Evolutionary conservation across 2,797 vertebrate genomes (phyloP).

Genomic region (Caiman crocodilus): DNA sequence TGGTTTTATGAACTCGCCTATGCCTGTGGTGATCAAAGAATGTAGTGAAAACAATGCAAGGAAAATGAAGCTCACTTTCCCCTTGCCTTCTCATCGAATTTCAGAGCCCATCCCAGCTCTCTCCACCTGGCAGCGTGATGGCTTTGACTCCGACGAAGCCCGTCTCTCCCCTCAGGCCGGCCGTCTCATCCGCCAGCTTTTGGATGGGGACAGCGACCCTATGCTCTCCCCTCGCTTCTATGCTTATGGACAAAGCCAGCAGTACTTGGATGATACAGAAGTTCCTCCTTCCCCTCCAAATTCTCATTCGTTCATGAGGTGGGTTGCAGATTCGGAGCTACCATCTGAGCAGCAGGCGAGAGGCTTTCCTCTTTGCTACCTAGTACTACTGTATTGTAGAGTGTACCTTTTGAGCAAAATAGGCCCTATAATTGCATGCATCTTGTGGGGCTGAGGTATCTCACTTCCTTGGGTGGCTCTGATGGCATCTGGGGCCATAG

Average conservation of each 20-base stretch:
- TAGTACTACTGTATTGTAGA: neutral
- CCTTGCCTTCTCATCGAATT: conserved; percentile 44
- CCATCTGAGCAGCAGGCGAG: neutral
- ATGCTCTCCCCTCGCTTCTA: conserved; percentile 97
- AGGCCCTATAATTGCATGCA: fast-evolving
- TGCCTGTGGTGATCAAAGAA: neutral
- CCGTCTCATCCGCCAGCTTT: conserved; percentile 91
- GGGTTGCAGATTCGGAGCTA: conserved; percentile 20
- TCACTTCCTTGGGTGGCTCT: neutral
- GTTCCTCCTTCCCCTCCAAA: conserved; percentile 98
- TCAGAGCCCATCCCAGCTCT: conserved; percentile 91
- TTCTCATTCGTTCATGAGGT: conserved; percentile 96
- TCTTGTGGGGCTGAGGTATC: neutral
- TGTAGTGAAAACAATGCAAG: neutral
- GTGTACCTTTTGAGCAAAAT: neutral
- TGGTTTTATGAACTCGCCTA: neutral
- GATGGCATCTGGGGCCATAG: neutral
- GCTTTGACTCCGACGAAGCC: conserved; percentile 89
- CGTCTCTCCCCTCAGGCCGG: conserved; percentile 91
- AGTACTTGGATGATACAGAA: conserved; percentile 96
- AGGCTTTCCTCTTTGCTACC: neutral
- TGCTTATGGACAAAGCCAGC: conserved; percentile 91
- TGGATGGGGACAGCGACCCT: conserved; percentile 94
- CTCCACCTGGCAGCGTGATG: conserved; percentile 90
- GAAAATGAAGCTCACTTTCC: conserved; percentile 13